These are phyloP conservation scores for Oreortyx pictus DNA, from an alignment of 2,797 vertebrate genomes.

Conservation along the genomic window DNA sequence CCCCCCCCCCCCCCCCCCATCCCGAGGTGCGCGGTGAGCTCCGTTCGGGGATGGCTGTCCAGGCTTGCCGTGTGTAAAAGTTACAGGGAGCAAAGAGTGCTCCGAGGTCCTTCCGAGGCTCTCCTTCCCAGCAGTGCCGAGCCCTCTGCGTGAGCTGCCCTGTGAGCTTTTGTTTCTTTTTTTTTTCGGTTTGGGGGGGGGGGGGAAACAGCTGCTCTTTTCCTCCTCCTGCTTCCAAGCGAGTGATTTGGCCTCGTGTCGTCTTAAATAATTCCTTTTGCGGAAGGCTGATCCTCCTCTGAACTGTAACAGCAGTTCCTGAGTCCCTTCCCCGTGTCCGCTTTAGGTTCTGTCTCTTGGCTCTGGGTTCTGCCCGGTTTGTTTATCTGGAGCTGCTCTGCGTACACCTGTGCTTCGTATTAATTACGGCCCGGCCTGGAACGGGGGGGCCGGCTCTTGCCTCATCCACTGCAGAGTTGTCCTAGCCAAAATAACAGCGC, in stretches of 20 bases:
- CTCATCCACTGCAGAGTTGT: neutral
- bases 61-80: constrained; percentile 49
- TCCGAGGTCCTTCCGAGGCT: neutral
- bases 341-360: neutral
- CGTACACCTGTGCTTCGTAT: neutral
- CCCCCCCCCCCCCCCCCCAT: neutral
- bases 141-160: neutral
- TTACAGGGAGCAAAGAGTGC: neutral
- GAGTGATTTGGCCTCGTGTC: neutral
- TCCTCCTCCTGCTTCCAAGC: neutral
- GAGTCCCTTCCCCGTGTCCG: neutral
- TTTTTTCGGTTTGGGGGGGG: too few species aligned
- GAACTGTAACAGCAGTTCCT: neutral
- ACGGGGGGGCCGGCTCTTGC: neutral
- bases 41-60: constrained; percentile 38
- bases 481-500: neutral
- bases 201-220: neutral
- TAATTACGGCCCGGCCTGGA: neutral
- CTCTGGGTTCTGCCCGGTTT: neutral
- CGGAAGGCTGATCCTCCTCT: neutral
- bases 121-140: neutral
- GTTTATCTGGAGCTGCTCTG: neutral
- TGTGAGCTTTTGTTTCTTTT: neutral
- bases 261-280: neutral
- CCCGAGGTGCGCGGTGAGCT: neutral